Conservation (phyloP, 2,888 invertebrate species). For the Spialia ferax region DNA sequence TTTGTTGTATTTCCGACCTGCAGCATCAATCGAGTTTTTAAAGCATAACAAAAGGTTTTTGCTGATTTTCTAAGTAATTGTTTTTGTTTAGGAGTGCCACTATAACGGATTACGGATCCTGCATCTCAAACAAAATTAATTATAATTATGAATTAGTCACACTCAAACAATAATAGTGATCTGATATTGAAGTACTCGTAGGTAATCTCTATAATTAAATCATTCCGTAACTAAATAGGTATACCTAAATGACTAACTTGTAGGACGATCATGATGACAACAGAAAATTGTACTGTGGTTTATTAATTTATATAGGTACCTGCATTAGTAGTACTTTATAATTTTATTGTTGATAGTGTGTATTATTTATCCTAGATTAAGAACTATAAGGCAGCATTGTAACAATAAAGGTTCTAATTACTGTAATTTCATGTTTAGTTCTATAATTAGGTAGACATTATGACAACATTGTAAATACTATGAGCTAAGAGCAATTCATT, state of each 20-base stretch:
- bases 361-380: conserved; percentile 8
- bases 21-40: no score
- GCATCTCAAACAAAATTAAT: conserved; percentile 20
- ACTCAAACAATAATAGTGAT: conserved; percentile 21
- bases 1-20: no score
- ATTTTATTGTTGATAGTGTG: conserved; percentile 2
- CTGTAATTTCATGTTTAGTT: conserved; percentile 3
- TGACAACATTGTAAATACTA: not conserved
- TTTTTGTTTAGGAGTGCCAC: no score
- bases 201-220: not conserved
- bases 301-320: conserved; percentile 17
- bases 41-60: not conserved
- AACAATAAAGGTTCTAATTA: conserved; percentile 26
- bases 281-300: not conserved
- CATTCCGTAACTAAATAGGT: conserved; percentile 3
- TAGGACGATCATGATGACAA: conserved; percentile 12
- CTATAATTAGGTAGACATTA: not conserved
- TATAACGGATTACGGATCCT: conserved; percentile 7
- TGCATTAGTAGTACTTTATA: not conserved
- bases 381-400: conserved; percentile 2
- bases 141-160: conserved; percentile 33
- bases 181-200: conserved; percentile 22
- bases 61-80: not conserved
- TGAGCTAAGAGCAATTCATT: not conserved
- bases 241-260: conserved; percentile 16